A percentile compares a stretch with the other conserved stretches of the same genome.
Conservation (phyloP, 2,113 vertebrate genomes). For the Excalfactoria chinensis region DNA sequence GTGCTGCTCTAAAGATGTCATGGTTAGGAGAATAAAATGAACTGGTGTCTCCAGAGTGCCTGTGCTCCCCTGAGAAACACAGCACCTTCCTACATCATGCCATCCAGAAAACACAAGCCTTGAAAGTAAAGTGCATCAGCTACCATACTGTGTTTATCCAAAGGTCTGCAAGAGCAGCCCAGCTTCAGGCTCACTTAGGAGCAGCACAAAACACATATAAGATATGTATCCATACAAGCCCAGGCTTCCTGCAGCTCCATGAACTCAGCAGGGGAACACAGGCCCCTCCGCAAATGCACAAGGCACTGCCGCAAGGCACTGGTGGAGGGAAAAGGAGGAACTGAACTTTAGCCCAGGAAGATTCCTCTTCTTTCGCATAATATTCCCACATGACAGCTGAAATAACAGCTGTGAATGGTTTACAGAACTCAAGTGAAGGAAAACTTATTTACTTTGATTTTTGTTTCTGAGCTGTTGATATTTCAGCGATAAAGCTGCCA, state of each 20-base stretch:
- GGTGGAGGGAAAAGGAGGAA: neutral
- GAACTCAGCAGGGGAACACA: neutral
- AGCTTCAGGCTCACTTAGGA: neutral
- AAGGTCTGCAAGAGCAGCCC: neutral
- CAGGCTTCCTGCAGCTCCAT: neutral
- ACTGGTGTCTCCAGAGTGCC: neutral
- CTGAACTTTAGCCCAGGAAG: neutral
- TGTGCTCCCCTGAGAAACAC: rapidly evolving
- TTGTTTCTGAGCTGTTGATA: slow-evolving; percentile 31
- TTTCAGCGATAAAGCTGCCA: slow-evolving; percentile 29
- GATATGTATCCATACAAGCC: rapidly evolving
- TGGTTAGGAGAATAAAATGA: neutral
- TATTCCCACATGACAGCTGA: neutral
- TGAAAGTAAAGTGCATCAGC: neutral
- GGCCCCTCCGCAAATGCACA: neutral
- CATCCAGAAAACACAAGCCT: neutral
- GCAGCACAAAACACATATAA: neutral
- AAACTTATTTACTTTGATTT: neutral
- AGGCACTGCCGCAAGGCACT: neutral
- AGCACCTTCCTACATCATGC: rapidly evolving
- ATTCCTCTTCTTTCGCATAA: neutral
- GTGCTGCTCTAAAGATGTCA: neutral
- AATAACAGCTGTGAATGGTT: slow-evolving; percentile 44
- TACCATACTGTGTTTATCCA: neutral
- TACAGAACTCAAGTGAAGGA: neutral